Percentiles rank a stretch among this genome's conserved stretches.
Evolutionary conservation across 2,888 invertebrate genomes (phyloP).

Genomic region (Phytoseiulus persimilis): DNA sequence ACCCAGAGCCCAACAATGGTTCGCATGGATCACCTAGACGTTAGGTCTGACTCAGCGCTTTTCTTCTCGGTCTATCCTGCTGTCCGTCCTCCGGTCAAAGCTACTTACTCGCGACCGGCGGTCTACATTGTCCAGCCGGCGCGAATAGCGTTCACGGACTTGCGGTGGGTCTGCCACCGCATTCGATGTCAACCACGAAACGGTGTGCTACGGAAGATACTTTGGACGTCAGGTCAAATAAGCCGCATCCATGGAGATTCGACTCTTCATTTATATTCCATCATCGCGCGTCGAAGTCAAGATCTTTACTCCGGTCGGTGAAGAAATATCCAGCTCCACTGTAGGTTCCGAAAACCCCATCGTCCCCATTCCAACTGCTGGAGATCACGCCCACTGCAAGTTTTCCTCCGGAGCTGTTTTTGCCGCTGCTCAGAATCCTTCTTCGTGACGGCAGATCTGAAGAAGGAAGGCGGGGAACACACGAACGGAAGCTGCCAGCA

Average conservation of each 20-base stretch:
- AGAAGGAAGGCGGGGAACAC: neutral
- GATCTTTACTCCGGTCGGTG: no score
- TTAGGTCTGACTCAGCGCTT: neutral
- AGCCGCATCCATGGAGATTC: no score
- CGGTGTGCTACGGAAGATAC: no score
- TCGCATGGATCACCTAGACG: neutral
- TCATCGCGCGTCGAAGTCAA: no score
- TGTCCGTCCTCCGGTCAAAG: neutral
- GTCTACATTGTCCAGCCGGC: neutral
- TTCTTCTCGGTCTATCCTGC: neutral
- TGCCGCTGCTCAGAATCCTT: neutral
- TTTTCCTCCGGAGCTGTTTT: no score
- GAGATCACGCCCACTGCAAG: no score
- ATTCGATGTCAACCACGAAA: neutral
- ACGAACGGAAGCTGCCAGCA: no score
- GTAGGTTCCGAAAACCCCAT: no score
- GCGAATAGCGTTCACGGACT: neutral
- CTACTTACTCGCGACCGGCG: neutral
- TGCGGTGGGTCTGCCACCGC: neutral
- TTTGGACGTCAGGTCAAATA: no score
- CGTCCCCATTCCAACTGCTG: no score
- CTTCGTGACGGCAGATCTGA: neutral
- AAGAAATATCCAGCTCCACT: no score
- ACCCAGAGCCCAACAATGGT: neutral
- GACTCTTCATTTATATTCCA: no score